phyloP scores from a whole-genome alignment of 2,797 vertebrate species.

The Artibeus lituratus region DNA sequence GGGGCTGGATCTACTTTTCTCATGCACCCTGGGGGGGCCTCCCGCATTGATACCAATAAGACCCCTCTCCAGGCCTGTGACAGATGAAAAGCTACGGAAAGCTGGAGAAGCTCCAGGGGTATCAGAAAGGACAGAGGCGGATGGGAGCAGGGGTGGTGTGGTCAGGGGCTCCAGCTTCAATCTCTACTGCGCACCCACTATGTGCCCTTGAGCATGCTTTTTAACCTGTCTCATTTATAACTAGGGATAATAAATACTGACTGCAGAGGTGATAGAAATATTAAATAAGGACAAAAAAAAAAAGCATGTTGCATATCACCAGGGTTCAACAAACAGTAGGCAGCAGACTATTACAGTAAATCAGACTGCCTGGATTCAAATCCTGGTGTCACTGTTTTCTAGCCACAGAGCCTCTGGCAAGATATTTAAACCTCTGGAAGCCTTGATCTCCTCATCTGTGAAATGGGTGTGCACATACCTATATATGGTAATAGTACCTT shows the following conservation, averaged over 20 bases:
- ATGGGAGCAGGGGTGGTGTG: background rate
- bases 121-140: background rate
- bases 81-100: background rate
- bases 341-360: background rate
- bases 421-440: background rate
- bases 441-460: background rate
- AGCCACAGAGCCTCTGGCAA: background rate
- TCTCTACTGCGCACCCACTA: background rate
- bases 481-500: background rate
- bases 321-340: background rate
- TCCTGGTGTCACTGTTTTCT: background rate
- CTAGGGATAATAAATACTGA: background rate
- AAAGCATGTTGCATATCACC: background rate
- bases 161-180: background rate
- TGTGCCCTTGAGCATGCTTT: background rate
- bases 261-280: background rate
- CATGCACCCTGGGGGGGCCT: background rate
- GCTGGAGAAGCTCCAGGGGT: background rate
- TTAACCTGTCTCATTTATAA: background rate
- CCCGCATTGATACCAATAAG: background rate
- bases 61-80: background rate
- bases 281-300: background rate
- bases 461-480: background rate
- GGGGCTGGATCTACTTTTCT: background rate
- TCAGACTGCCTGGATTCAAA: background rate